A percentile compares a stretch with the other conserved stretches of the same genome.
These are phyloP conservation scores for Aptenodytes forsteri DNA, from an alignment of 2,113 vertebrate species.

Conservation along the genomic window DNA sequence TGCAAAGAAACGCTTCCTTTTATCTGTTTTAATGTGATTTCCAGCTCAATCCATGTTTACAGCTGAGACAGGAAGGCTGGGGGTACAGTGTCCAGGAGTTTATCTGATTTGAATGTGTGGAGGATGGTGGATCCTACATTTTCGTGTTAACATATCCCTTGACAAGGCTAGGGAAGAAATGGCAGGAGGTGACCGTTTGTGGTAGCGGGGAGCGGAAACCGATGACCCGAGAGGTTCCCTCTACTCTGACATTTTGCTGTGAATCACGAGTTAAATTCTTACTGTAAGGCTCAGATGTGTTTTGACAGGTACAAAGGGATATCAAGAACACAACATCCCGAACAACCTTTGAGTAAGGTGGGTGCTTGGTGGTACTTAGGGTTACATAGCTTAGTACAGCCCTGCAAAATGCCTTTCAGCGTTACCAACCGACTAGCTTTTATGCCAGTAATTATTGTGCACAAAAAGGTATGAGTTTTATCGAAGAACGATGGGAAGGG, in stretches of 20 bases:
- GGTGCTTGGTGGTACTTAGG: constrained; percentile 31
- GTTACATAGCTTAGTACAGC: not conserved
- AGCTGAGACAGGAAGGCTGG: not conserved
- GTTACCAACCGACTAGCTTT: not conserved
- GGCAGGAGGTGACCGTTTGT: not conserved
- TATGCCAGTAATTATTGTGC: not conserved
- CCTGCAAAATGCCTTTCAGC: not conserved
- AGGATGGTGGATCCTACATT: not conserved
- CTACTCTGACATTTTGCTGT: not conserved
- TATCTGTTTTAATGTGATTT: not conserved
- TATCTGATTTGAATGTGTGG: not conserved
- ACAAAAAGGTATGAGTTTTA: not conserved
- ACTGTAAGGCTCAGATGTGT: constrained; percentile 49
- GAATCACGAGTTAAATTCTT: not conserved
- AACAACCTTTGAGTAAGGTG: constrained; percentile 47
- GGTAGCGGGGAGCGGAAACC: not conserved
- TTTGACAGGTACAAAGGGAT: constrained; percentile 51
- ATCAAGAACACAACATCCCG: constrained; percentile 37
- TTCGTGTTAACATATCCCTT: not conserved
- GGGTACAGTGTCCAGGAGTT: not conserved
- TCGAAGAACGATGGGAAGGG: not conserved
- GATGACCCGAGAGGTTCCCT: not conserved
- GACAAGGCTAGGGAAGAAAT: not conserved
- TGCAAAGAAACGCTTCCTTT: not conserved
- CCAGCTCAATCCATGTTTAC: not conserved